Evolutionary conservation across 2,113 vertebrate genomes (phyloP).

Genomic region (Chamaea fasciata): DNA sequence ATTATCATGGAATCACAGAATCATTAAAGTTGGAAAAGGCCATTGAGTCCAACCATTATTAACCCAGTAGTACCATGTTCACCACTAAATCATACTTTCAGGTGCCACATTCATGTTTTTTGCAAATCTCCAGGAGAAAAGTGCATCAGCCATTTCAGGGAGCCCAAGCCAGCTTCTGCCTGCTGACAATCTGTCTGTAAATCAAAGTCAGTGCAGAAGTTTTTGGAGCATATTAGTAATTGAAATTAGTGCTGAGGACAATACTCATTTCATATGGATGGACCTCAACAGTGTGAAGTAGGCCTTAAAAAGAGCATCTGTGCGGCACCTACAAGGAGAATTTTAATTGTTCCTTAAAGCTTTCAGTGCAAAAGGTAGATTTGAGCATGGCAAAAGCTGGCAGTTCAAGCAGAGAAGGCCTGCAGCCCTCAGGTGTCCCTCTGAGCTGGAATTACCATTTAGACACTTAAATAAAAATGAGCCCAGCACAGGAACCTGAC

Average conservation of each 20-base stretch:
- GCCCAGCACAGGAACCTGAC: not conserved
- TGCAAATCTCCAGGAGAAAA: not conserved
- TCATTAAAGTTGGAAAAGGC: not conserved
- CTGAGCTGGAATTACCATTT: constrained; percentile 24
- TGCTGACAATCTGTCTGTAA: not conserved
- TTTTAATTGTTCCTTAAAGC: not conserved
- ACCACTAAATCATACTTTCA: not conserved
- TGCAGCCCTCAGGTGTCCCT: not conserved
- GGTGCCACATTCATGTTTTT: not conserved
- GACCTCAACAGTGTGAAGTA: not conserved
- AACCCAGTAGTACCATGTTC: not conserved
- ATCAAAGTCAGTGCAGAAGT: not conserved
- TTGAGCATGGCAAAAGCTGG: not conserved
- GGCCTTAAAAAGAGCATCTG: not conserved
- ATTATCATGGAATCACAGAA: not conserved
- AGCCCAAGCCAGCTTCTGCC: not conserved
- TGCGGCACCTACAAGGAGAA: not conserved
- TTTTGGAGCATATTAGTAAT: not conserved
- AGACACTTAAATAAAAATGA: constrained; percentile 42
- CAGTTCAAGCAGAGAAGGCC: not conserved
- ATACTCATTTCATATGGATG: not conserved
- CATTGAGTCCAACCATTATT: not conserved
- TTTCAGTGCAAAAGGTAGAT: not conserved
- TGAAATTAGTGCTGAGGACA: not conserved
- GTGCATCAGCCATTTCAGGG: not conserved